Conservation (phyloP, 2,797 vertebrate species). For the Vespertilio murinus region DNA sequence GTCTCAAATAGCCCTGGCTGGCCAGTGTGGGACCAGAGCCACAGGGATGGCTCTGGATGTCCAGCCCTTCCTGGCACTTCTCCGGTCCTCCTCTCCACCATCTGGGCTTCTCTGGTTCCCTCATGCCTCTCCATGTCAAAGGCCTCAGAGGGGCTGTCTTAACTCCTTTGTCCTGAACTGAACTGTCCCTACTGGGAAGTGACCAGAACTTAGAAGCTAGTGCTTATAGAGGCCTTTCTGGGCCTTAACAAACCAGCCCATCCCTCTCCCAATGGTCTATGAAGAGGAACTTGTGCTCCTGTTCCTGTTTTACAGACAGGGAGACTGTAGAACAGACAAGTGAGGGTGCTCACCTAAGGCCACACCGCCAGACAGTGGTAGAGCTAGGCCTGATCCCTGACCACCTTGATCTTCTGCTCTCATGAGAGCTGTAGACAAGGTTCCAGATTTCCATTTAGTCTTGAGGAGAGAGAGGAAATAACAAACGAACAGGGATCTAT, state of each 20-base stretch:
- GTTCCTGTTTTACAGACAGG: background rate
- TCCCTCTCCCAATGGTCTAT: no score
- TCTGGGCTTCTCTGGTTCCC: background rate
- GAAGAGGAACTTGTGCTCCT: background rate
- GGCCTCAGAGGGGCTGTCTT: background rate
- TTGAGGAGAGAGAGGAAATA: background rate
- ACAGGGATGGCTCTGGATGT: background rate
- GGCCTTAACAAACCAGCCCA: no score
- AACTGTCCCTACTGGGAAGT: no score
- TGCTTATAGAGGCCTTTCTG: no score
- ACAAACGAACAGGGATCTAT: background rate
- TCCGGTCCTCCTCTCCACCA: no score
- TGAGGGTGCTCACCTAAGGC: no score
- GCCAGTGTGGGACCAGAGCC: background rate
- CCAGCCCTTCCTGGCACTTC: no score
- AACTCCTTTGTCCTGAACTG: background rate
- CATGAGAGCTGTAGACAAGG: background rate
- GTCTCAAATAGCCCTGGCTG: background rate
- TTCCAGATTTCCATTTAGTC: background rate
- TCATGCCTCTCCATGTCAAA: background rate
- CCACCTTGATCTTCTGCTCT: background rate
- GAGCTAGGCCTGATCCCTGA: background rate
- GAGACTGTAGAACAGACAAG: background rate
- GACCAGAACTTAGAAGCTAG: no score
- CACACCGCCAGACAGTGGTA: background rate